These are phyloP conservation scores for Hyperoplus immaculatus DNA, from an alignment of 2,797 vertebrate species.

Conservation along the genomic window DNA sequence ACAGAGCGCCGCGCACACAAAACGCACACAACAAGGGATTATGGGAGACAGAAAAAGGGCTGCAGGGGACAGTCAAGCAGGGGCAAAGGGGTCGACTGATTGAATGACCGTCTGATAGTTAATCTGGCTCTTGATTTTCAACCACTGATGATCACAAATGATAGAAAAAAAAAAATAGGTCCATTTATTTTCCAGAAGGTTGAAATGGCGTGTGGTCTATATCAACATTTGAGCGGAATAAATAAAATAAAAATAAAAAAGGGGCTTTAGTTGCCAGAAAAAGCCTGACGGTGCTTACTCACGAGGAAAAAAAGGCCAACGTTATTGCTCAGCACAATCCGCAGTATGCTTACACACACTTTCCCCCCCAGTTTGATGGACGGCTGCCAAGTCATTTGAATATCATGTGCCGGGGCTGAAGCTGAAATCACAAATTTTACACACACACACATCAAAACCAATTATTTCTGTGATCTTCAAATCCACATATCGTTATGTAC, in stretches of 20 bases:
- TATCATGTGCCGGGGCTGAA: slow-evolving; percentile 50
- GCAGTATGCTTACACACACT: slow-evolving; percentile 62
- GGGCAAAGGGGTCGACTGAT: slow-evolving; percentile 46
- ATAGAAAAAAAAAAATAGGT: slow-evolving; percentile 55
- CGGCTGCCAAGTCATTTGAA: slow-evolving; percentile 66
- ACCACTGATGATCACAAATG: slow-evolving; percentile 34
- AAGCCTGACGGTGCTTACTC: slow-evolving; percentile 61
- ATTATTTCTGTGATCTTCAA: slow-evolving; percentile 48
- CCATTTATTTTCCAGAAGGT: slow-evolving; percentile 55
- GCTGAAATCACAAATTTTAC: slow-evolving; percentile 60
- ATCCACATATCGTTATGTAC: slow-evolving; percentile 57
- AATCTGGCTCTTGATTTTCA: slow-evolving; percentile 45
- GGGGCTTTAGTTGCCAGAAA: slow-evolving; percentile 41
- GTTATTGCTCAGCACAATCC: slow-evolving; percentile 67
- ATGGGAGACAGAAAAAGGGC: slow-evolving; percentile 40
- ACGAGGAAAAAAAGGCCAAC: slow-evolving; percentile 59
- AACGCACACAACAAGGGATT: slow-evolving; percentile 62
- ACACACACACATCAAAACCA: slow-evolving; percentile 62
- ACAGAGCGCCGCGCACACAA: slow-evolving; percentile 50
- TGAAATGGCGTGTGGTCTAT: slow-evolving; percentile 56
- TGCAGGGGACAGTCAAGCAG: slow-evolving; percentile 20
- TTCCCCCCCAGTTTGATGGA: slow-evolving; percentile 31
- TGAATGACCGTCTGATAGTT: slow-evolving; percentile 43
- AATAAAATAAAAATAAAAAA: slow-evolving; percentile 13
- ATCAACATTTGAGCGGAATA: slow-evolving; percentile 37